Conservation (phyloP, 2,888 invertebrate species). For the Polyommatus icarus region DNA sequence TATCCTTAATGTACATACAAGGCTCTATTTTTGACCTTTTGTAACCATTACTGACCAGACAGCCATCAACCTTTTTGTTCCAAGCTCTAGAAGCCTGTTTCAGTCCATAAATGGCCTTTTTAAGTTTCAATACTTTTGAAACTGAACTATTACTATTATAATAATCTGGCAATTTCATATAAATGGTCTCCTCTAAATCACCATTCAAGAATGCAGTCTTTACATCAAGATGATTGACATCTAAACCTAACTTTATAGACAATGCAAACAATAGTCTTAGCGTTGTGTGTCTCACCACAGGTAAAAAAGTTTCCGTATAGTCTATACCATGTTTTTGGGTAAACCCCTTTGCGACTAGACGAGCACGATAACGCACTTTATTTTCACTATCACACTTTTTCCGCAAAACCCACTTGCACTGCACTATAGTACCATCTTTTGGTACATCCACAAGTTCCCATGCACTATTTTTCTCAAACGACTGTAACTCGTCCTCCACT, state of each 20-base stretch:
- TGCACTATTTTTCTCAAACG: slow-evolving; percentile 38
- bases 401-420: slow-evolving; percentile 35
- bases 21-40: slow-evolving; percentile 36
- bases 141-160: slow-evolving; percentile 23
- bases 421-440: slow-evolving; percentile 33
- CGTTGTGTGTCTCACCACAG: no score
- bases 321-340: slow-evolving; percentile 37
- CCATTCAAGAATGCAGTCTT: slow-evolving; percentile 32
- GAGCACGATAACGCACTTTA: slow-evolving; percentile 34
- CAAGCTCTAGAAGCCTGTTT: slow-evolving; percentile 40
- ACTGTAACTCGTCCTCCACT: slow-evolving; percentile 37
- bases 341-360: slow-evolving; percentile 37
- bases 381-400: slow-evolving; percentile 37
- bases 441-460: slow-evolving; percentile 35
- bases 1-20: slow-evolving; percentile 31
- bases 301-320: slow-evolving; percentile 38
- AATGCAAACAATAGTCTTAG: slow-evolving; percentile 38
- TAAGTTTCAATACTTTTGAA: slow-evolving; percentile 35
- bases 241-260: slow-evolving; percentile 33
- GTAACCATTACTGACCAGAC: slow-evolving; percentile 36
- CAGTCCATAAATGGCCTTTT: slow-evolving; percentile 41
- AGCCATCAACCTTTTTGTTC: slow-evolving; percentile 35
- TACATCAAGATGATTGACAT: slow-evolving; percentile 37
- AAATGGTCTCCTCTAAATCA: slow-evolving; percentile 32
- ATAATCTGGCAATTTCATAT: slow-evolving; percentile 34